Conservation (phyloP, 2,888 invertebrate genomes). For the Ichneumoninae sp. region DNA sequence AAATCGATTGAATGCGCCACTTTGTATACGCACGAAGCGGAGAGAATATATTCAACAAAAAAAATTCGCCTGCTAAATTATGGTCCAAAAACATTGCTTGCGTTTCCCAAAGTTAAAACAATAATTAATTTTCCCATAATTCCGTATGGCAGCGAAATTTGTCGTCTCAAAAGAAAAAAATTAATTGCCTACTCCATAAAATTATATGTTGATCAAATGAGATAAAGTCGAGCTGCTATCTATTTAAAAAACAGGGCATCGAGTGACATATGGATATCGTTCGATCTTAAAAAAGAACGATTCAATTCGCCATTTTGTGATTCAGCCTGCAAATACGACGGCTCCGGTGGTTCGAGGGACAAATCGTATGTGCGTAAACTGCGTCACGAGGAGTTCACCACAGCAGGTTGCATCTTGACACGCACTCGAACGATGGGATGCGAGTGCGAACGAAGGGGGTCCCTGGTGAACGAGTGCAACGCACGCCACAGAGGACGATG, state of each 20-base stretch:
- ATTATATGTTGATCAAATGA: too few species aligned
- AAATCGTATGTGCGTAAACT: slow-evolving; percentile 34
- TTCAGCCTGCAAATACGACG: neutral
- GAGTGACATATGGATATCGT: too few species aligned
- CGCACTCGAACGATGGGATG: slow-evolving; percentile 38
- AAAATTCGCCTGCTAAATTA: too few species aligned
- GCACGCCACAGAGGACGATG: slow-evolving; percentile 73
- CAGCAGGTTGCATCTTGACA: slow-evolving; percentile 61
- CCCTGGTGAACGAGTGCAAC: slow-evolving; percentile 66
- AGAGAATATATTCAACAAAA: too few species aligned
- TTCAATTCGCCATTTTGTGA: neutral
- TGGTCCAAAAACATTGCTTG: too few species aligned
- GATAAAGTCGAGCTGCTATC: too few species aligned
- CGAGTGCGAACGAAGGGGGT: slow-evolving; percentile 33
- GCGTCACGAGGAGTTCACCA: slow-evolving; percentile 34
- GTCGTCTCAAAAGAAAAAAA: neutral
- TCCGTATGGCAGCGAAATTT: too few species aligned
- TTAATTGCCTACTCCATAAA: neutral
- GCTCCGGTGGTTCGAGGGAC: slow-evolving; percentile 1
- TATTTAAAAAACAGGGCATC: too few species aligned
- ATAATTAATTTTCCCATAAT: too few species aligned
- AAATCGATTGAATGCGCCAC: neutral
- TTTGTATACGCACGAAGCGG: neutral
- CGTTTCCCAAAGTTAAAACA: too few species aligned
- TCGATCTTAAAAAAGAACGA: neutral